phyloP scores from a whole-genome alignment of 2,113 vertebrate species.

The Brienomyrus longianalis region DNA sequence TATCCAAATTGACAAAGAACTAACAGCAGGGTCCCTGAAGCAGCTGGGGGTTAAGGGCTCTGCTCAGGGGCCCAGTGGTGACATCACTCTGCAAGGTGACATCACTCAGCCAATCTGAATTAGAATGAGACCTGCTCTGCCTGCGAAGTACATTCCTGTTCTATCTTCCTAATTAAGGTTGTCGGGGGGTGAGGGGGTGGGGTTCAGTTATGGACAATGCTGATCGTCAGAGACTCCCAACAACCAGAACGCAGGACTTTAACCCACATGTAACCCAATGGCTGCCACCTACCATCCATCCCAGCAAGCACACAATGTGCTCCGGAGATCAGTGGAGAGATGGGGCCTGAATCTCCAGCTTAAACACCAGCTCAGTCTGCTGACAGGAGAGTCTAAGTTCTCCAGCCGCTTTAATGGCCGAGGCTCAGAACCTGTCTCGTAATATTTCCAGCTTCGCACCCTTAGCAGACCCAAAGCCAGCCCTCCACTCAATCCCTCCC shows the following conservation, averaged over 20 bases:
- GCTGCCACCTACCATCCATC: background rate
- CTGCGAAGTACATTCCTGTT: background rate
- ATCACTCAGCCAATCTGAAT: no score
- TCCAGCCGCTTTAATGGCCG: conserved; percentile 49
- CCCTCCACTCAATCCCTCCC: conserved; percentile 30
- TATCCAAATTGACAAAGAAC: background rate
- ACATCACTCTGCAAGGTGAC: background rate
- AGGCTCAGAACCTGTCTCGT: conserved; percentile 53
- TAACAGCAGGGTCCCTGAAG: background rate
- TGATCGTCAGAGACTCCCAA: background rate
- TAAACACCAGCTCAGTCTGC: conserved; percentile 50
- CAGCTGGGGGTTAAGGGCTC: background rate
- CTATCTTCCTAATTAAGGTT: background rate
- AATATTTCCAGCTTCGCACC: conserved; percentile 41
- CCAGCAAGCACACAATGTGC: conserved; percentile 16
- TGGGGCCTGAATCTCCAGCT: conserved; percentile 28
- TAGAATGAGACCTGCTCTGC: background rate
- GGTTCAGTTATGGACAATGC: background rate
- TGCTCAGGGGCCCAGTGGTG: background rate
- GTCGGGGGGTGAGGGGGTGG: background rate
- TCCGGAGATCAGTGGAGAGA: conserved; percentile 1
- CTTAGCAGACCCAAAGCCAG: background rate
- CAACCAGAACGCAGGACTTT: background rate
- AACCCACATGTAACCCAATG: background rate
- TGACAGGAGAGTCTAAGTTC: conserved; percentile 58